Base-by-base conservation (phyloP, 2,888 invertebrate species). In the Oligia fasciuncula region DNA sequence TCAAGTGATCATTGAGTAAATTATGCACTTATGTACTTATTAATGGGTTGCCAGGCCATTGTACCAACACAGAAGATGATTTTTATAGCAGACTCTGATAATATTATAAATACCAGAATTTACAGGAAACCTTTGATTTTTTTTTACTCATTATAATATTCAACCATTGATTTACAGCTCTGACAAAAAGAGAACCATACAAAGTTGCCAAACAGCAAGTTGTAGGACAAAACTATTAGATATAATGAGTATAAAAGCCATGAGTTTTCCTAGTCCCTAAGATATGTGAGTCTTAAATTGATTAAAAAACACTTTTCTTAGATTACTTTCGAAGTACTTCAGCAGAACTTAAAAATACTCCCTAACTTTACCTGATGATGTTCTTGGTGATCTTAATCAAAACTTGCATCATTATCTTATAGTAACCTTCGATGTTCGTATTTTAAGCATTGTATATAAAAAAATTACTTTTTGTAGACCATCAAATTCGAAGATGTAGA, bases 371-470 rank as follows among this genome's bases (percentile, higher is more conserved):
- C 89, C 89, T 89, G 86, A 73, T 80, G 85, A 80, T 77, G 86
- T 82, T 87, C 90, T 85, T 88, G 83, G 81, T 79, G 76, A 79
- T 80, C 65, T 62, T 84, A 85, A 75, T 85, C 75, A 81, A 83
- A 83, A 85, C 78, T 88, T 86, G 89, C 87, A 91, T 90, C 87
- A 86, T 90, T 90, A 92, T 91, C 85, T 84, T 81, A 81, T 81
- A 73, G 87, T 84, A 90, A 92, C 92, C 89, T 91, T 94, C 91
- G 92, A 94, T 93, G 93, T 94, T 95, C 93, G 91, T 92, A 92
- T 89, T 88, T 63, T 86, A 89, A 85, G 84, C 85, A 85, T 83
- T 89, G 40, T 81, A 77, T 88, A 88, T 86, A 87, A 76, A 83
- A 79, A 86, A 90, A 90, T 91, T 90, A 91, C 91, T 92, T 92